Evolutionary conservation across 92 coral and sea anemone species (phyloP).

Genomic region (Chrysogorgia sp.): DNA sequence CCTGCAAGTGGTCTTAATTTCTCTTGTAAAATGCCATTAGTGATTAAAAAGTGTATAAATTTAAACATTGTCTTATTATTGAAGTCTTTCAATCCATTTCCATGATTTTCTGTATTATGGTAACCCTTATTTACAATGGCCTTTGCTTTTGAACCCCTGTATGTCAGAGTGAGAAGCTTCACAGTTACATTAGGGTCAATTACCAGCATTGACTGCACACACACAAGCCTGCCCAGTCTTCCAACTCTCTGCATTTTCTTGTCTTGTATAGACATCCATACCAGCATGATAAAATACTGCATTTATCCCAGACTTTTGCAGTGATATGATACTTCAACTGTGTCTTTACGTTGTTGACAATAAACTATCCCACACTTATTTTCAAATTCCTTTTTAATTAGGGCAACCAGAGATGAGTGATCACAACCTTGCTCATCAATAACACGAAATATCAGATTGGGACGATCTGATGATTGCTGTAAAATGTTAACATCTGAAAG

Average conservation of each 20-base stretch:
- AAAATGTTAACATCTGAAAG: neutral
- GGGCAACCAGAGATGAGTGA: too few species aligned
- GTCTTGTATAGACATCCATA: conserved; percentile 25
- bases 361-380: conserved; percentile 12
- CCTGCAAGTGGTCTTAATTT: conserved; percentile 23
- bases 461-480: conserved; percentile 1
- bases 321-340: conserved; percentile 8
- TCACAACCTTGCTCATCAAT: neutral
- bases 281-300: conserved; percentile 29
- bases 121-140: conserved; percentile 43
- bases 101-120: conserved; percentile 25
- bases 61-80: conserved; percentile 36
- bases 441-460: neutral
- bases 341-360: conserved; percentile 16
- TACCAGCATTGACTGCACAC: conserved; percentile 11
- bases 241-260: conserved; percentile 21
- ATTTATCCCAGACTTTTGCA: conserved; percentile 14
- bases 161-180: conserved; percentile 36
- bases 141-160: conserved; percentile 57
- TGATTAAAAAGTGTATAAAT: too few species aligned
- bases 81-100: conserved; percentile 42
- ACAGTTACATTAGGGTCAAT: conserved; percentile 41
- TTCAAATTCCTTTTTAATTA: conserved; percentile 6
- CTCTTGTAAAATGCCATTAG: conserved; percentile 33
- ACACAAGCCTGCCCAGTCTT: conserved; percentile 22